Base-by-base conservation (phyloP, 2,888 invertebrate species). In the Drosophila acutilabella region DNA sequence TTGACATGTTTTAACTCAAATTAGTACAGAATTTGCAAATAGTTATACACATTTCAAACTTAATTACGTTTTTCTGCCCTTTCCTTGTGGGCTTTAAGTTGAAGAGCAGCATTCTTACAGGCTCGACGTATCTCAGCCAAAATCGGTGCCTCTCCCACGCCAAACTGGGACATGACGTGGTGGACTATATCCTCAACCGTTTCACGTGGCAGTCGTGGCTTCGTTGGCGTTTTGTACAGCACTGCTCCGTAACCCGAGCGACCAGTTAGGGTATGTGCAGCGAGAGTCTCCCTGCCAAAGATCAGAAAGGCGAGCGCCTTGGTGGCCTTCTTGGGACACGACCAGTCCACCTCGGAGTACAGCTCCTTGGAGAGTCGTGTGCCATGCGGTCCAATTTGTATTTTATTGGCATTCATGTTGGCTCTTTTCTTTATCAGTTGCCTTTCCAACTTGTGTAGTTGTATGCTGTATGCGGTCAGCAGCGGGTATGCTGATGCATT, bases 241-340 rank as follows among this genome's bases (percentile, higher is more conserved):
- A 67, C 45, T 6, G 51, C 6, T 2, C 51, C 26, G 18, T 45
- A 57, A 3, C 52, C 65, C 5, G 1, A 4, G 0, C 41, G 23
- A 1, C 57, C 67, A 4, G 52, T 11, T 1, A 68, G 4, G 1
- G 58, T 53, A 16, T 66, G 68, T 2, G 66, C 65, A 5, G 13
- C 67, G 3, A 68, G 52, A 1, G 26, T 44, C 2, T 48, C 10
- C 4, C 2, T 8, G 30, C 58, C 67, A 38, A 68, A 68, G 67
- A 66, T 30, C 16, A 6, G 7, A 6, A 23, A 8, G 52, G 52
- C 42, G 36, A 68, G 8, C 2, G 42, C 57, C 0, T 18, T 26
- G 2, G 47, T 52, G n/a, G 48, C 52, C 16, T 36, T n/a, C 23
- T 11, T 53, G 10, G 20, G 18, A 6, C 38, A 20, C 0, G 10